phyloP scores from a whole-genome alignment of 1,140 invertebrate species.

The Ctenoplectra terminalis region DNA sequence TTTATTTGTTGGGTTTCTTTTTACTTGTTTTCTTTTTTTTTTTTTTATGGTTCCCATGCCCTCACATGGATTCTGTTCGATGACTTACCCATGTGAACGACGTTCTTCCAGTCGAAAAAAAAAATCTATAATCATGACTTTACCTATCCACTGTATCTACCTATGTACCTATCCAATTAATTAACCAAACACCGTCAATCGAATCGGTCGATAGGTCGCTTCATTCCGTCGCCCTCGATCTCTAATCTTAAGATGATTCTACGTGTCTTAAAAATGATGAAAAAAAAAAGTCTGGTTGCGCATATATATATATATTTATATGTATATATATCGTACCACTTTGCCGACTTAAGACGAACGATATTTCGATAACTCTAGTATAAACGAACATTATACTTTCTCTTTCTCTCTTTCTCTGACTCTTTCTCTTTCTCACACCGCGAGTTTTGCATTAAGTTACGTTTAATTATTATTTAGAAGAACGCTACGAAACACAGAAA shows the following conservation, averaged over 20 bases:
- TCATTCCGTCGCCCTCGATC: slow-evolving; percentile 59
- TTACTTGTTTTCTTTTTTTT: not conserved
- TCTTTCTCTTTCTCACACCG: slow-evolving; percentile 33
- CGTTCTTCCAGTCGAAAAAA: slow-evolving; percentile 38
- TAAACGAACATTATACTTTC: slow-evolving; percentile 52
- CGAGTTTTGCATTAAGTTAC: slow-evolving; percentile 72
- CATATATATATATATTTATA: slow-evolving; percentile 25
- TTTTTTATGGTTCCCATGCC: not conserved
- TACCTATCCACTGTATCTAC: slow-evolving; percentile 41
- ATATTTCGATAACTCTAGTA: slow-evolving; percentile 58
- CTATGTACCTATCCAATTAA: slow-evolving; percentile 49
- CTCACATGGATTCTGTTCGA: not conserved
- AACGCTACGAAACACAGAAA: slow-evolving; percentile 73
- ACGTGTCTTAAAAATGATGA: slow-evolving; percentile 48
- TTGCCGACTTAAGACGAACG: slow-evolving; percentile 56
- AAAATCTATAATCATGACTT: slow-evolving; percentile 44
- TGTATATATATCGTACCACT: slow-evolving; percentile 55
- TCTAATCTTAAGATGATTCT: slow-evolving; percentile 64
- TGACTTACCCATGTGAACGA: slow-evolving; percentile 41
- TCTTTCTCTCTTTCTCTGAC: slow-evolving; percentile 11
- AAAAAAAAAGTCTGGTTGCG: too few species aligned
- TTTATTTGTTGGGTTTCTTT: not conserved
- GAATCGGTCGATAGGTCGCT: slow-evolving; percentile 34
- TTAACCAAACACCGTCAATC: slow-evolving; percentile 25
- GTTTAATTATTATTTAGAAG: slow-evolving; percentile 77